Evolutionary conservation across 2,888 invertebrate genomes (phyloP).

Genomic region (Actias luna): DNA sequence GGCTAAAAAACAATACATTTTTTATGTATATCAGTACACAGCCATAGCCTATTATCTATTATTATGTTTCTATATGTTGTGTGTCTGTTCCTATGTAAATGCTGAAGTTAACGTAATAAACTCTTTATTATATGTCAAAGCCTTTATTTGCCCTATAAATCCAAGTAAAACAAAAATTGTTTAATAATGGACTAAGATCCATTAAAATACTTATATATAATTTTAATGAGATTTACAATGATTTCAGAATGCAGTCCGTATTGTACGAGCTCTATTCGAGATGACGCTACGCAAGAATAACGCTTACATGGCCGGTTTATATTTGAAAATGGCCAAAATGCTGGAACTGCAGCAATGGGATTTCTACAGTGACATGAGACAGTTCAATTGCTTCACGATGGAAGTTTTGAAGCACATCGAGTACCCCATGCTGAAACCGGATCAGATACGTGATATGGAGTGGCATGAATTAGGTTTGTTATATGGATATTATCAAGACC

Average conservation of each 20-base stretch:
- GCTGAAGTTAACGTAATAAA: too few species aligned
- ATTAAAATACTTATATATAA: too few species aligned
- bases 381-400: slow-evolving; percentile 89
- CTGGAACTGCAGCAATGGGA: slow-evolving; percentile 96
- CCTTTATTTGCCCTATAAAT: too few species aligned
- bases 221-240: neutral
- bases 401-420: slow-evolving; percentile 93
- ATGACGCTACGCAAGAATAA: slow-evolving; percentile 94
- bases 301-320: slow-evolving; percentile 92
- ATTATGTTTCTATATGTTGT: too few species aligned
- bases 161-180: too few species aligned
- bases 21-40: too few species aligned
- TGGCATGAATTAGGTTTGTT: slow-evolving; percentile 90
- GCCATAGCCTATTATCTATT: too few species aligned
- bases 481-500: neutral
- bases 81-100: too few species aligned
- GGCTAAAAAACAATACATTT: too few species aligned
- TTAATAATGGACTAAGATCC: too few species aligned
- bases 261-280: slow-evolving; percentile 96
- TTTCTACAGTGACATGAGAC: slow-evolving; percentile 91
- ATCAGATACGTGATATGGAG: slow-evolving; percentile 92
- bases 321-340: slow-evolving; percentile 95
- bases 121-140: too few species aligned
- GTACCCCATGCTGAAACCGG: slow-evolving; percentile 86
- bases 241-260: slow-evolving; percentile 92